These are phyloP conservation scores for Pteronotus mesoamericanus DNA, from an alignment of 2,797 vertebrate genomes.

Conservation along the genomic window DNA sequence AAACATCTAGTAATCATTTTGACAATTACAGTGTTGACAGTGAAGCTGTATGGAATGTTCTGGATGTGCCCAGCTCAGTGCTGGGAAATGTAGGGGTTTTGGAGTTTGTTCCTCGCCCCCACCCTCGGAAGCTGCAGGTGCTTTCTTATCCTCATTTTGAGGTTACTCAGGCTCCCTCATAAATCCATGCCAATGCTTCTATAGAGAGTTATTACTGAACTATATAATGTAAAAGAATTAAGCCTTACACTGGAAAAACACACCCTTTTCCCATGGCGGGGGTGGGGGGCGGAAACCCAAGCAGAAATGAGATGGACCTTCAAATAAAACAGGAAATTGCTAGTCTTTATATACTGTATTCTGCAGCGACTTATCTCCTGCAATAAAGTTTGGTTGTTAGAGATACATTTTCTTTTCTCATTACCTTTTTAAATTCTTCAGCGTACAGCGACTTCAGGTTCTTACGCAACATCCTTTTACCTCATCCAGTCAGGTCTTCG, in stretches of 20 bases:
- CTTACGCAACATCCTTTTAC: background rate
- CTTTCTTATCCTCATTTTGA: background rate
- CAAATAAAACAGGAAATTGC: background rate
- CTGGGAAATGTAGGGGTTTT: background rate
- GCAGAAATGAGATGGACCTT: background rate
- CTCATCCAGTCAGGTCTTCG: background rate
- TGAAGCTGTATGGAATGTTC: background rate
- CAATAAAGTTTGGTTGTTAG: background rate
- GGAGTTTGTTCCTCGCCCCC: background rate
- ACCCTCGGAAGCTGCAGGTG: background rate
- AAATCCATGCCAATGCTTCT: background rate
- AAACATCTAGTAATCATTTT: background rate
- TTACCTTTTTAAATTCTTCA: slow-evolving; percentile 44
- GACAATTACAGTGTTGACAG: background rate
- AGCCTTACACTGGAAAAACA: slow-evolving; percentile 9
- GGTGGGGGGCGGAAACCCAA: too few relatives aligned
- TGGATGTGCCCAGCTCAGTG: background rate
- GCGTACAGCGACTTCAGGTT: background rate
- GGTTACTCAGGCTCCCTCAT: background rate
- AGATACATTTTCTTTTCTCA: background rate
- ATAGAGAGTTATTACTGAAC: background rate
- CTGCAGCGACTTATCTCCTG: background rate
- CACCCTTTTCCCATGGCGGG: background rate
- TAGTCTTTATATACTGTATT: background rate
- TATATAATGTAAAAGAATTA: background rate